phyloP scores from a whole-genome alignment of 2,888 invertebrate genomes.

The Brachylomia viminalis region DNA sequence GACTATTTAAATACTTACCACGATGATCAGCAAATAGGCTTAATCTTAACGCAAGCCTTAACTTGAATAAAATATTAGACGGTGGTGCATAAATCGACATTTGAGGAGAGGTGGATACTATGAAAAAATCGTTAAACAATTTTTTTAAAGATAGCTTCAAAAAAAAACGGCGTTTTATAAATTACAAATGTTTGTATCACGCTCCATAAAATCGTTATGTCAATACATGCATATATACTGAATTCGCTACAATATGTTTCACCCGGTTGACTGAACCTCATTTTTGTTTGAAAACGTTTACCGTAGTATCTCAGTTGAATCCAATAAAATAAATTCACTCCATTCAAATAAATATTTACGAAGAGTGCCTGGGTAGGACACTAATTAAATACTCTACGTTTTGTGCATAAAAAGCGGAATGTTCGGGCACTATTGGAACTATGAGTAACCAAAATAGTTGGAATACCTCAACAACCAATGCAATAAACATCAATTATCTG shows the following conservation, averaged over 20 bases:
- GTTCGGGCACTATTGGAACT: constrained; percentile 4
- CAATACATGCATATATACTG: constrained; percentile 52
- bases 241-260: constrained; percentile 48
- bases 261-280: constrained; percentile 47
- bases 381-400: constrained; percentile 41
- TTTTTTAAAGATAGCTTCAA: too few species aligned
- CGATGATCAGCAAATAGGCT: constrained; percentile 30
- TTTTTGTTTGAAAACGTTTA: constrained; percentile 58
- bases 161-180: background rate
- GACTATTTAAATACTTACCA: constrained; percentile 41
- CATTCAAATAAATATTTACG: constrained; percentile 52
- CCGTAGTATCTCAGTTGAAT: constrained; percentile 39
- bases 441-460: constrained; percentile 27
- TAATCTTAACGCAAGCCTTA: constrained; percentile 30
- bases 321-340: constrained; percentile 59
- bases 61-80: constrained; percentile 38
- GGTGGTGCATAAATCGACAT: constrained; percentile 22
- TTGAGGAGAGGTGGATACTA: background rate
- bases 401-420: constrained; percentile 37
- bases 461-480: constrained; percentile 27
- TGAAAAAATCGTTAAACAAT: constrained; percentile 1
- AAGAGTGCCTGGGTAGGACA: constrained; percentile 23
- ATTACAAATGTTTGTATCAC: background rate
- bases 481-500: constrained; percentile 58
- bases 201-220: constrained; percentile 22